A percentile compares a stretch with the other conserved stretches of the same genome.
These are phyloP conservation scores for Pteruthius melanotis DNA, from an alignment of 2,113 vertebrate species.

Conservation along the genomic window DNA sequence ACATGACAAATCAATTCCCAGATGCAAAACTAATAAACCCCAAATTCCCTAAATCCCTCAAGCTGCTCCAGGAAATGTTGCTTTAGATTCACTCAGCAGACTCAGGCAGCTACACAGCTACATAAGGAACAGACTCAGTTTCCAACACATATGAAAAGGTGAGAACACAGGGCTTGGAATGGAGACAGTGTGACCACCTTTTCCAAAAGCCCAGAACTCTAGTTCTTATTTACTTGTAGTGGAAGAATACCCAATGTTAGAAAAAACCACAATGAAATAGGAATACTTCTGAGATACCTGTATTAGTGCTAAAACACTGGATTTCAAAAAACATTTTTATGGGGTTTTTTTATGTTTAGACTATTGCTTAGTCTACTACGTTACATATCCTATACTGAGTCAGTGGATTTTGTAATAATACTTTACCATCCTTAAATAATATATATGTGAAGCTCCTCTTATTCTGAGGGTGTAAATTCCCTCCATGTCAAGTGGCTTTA, in stretches of 20 bases:
- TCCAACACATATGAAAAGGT: not conserved
- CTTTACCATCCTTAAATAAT: not conserved
- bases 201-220: not conserved
- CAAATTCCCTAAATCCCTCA: not conserved
- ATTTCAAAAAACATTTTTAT: not conserved
- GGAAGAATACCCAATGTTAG: not conserved
- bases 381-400: not conserved
- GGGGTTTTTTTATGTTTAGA: too few species aligned
- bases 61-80: not conserved
- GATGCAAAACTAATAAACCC: not conserved
- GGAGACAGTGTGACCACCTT: not conserved
- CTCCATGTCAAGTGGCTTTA: not conserved
- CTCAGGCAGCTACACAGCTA: not conserved
- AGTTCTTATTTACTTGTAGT: not conserved
- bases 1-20: not conserved
- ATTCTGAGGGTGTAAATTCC: not conserved
- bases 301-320: not conserved
- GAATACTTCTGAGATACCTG: not conserved
- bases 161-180: not conserved
- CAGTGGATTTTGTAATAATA: not conserved
- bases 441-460: not conserved
- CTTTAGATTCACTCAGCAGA: not conserved
- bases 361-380: not conserved
- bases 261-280: not conserved
- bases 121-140: not conserved